Percentiles rank a stretch among this genome's conserved stretches.
Evolutionary conservation across 2,797 vertebrate genomes (phyloP).

Genomic region (Lagocephalus sceleratus): DNA sequence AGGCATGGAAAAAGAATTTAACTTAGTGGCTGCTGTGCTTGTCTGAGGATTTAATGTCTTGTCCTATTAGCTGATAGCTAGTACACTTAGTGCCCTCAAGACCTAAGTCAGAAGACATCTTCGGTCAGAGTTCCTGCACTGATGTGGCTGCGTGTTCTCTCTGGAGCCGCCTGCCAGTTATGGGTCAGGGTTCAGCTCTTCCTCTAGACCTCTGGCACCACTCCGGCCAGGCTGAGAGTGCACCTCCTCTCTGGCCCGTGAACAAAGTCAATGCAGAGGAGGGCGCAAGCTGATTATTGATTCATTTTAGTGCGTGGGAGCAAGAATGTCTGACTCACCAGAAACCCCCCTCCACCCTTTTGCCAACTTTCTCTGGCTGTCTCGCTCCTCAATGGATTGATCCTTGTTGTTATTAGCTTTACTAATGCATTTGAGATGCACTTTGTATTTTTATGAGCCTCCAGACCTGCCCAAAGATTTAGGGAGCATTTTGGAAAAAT

Average conservation of each 20-base stretch:
- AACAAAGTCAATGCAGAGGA: conserved; percentile 55
- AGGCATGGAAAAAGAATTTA: conserved; percentile 18
- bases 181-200: conserved; percentile 59
- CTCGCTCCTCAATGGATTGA: conserved; percentile 41
- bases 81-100: conserved; percentile 54
- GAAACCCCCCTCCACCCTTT: conserved; percentile 52
- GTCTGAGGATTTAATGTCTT: conserved; percentile 40
- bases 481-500: conserved; percentile 61
- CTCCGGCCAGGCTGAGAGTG: conserved; percentile 47
- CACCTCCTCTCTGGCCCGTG: conserved; percentile 47
- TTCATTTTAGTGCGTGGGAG: conserved; percentile 74
- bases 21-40: conserved; percentile 24
- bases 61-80: conserved; percentile 46
- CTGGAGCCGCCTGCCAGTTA: conserved; percentile 50
- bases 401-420: conserved; percentile 60
- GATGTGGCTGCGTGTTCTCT: conserved; percentile 28
- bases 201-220: conserved; percentile 58
- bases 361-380: conserved; percentile 18
- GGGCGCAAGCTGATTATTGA: conserved; percentile 71
- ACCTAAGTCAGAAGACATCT: conserved; percentile 42
- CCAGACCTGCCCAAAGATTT: conserved; percentile 36
- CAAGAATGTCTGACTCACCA: conserved; percentile 78
- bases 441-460: conserved; percentile 52
- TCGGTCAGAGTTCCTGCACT: conserved; percentile 22
- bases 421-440: conserved; percentile 45